A percentile compares a stretch with the other conserved stretches of the same genome.
Evolutionary conservation across 2,888 invertebrate species (phyloP).

Genomic region (Harpagoxenus sublaevis): DNA sequence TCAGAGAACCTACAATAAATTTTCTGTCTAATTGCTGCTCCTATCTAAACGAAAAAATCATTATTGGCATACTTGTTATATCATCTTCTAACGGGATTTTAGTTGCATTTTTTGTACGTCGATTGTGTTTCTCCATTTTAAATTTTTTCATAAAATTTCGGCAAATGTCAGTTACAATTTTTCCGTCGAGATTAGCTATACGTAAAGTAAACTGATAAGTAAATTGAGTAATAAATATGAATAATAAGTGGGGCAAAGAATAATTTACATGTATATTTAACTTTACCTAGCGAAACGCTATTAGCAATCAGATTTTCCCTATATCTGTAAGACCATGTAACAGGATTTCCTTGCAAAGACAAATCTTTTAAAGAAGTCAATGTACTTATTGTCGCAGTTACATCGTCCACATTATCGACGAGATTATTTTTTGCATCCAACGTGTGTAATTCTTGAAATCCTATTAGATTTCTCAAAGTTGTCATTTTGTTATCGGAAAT

Average conservation of each 20-base stretch:
- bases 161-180: constrained; percentile 88
- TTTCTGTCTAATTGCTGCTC: not conserved
- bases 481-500: constrained; percentile 89
- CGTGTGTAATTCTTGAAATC: constrained; percentile 87
- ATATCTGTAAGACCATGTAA: constrained; percentile 89
- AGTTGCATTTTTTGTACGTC: constrained; percentile 73
- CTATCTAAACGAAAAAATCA: not conserved
- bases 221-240: constrained; percentile 18
- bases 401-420: constrained; percentile 87
- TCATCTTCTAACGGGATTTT: constrained; percentile 79
- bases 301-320: constrained; percentile 90
- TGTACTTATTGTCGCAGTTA: constrained; percentile 88
- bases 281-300: constrained; percentile 88
- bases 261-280: not conserved
- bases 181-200: constrained; percentile 89
- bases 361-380: constrained; percentile 88
- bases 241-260: not conserved
- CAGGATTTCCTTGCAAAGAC: constrained; percentile 89
- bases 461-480: constrained; percentile 87
- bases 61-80: constrained; percentile 70
- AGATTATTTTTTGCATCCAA: constrained; percentile 89
- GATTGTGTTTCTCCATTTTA: constrained; percentile 87
- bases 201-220: constrained; percentile 12
- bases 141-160: constrained; percentile 89
- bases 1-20: constrained; percentile 78